Percentiles rank a stretch among this genome's conserved stretches.
phyloP scores from a whole-genome alignment of 2,797 vertebrate genomes.

The Rousettus madagascariensis region DNA sequence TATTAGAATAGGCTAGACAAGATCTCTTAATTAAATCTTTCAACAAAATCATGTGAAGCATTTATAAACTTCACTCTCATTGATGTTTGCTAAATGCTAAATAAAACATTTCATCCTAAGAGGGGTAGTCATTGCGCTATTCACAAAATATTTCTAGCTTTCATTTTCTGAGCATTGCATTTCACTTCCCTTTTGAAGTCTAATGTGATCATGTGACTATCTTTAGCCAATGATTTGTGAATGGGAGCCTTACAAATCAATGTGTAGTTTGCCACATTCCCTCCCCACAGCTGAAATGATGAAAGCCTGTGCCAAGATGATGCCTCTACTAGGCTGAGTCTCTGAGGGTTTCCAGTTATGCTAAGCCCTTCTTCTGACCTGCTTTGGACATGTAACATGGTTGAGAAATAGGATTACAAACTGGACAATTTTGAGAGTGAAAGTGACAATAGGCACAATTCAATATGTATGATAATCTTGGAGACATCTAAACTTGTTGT shows the following conservation, averaged over 20 bases:
- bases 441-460: neutral
- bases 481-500: neutral
- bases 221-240: neutral
- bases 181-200: neutral
- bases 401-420: neutral
- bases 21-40: neutral
- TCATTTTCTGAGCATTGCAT: neutral
- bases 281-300: neutral
- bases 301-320: neutral
- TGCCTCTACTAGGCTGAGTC: neutral
- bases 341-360: neutral
- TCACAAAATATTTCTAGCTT: neutral
- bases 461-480: neutral
- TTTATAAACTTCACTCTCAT: neutral
- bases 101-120: conserved; percentile 1
- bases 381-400: neutral
- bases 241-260: neutral
- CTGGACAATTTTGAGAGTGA: neutral
- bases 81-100: neutral
- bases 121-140: neutral
- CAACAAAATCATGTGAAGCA: neutral
- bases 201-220: neutral
- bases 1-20: neutral
- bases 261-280: neutral
- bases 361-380: neutral